A percentile compares a stretch with the other conserved stretches of the same genome.
These are phyloP conservation scores for Agrotis ipsilon DNA, from an alignment of 2,888 invertebrate genomes.

Conservation along the genomic window DNA sequence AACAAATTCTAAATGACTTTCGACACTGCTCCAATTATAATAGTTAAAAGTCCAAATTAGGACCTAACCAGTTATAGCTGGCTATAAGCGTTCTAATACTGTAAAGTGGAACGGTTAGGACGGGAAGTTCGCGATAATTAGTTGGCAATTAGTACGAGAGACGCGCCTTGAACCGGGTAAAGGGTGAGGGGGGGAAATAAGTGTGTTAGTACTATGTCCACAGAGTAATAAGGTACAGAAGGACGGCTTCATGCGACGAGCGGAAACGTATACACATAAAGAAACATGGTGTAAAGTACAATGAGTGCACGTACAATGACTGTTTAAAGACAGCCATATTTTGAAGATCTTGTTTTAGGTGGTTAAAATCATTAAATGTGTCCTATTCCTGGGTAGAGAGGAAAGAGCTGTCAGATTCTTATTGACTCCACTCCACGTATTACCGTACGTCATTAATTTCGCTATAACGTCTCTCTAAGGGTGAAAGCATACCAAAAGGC, in stretches of 20 bases:
- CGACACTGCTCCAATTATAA: slow-evolving; percentile 26
- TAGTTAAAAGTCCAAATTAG: slow-evolving; percentile 22
- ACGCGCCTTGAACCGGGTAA: slow-evolving; percentile 28
- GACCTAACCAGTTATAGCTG: slow-evolving; percentile 29
- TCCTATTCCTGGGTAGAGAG: no score
- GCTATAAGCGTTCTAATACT: slow-evolving; percentile 44
- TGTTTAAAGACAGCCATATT: not conserved
- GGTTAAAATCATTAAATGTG: no score
- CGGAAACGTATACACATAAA: not conserved
- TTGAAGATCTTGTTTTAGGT: no score
- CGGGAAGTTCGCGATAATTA: slow-evolving; percentile 57
- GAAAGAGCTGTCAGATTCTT: no score
- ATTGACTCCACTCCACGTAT: not conserved
- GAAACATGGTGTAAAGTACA: not conserved
- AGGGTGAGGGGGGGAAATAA: slow-evolving; percentile 18
- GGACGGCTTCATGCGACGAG: not conserved
- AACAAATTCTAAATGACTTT: slow-evolving; percentile 15
- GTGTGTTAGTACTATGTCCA: slow-evolving; percentile 29
- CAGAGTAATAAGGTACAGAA: slow-evolving; percentile 13
- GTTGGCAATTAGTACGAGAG: slow-evolving; percentile 56
- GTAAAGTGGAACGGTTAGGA: slow-evolving; percentile 48
- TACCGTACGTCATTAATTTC: not conserved
- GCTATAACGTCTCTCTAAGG: not conserved
- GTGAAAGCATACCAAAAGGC: no score
- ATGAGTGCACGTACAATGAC: not conserved